Conservation (phyloP, 2,797 vertebrate genomes). For the Sebastes hubbsi region DNA sequence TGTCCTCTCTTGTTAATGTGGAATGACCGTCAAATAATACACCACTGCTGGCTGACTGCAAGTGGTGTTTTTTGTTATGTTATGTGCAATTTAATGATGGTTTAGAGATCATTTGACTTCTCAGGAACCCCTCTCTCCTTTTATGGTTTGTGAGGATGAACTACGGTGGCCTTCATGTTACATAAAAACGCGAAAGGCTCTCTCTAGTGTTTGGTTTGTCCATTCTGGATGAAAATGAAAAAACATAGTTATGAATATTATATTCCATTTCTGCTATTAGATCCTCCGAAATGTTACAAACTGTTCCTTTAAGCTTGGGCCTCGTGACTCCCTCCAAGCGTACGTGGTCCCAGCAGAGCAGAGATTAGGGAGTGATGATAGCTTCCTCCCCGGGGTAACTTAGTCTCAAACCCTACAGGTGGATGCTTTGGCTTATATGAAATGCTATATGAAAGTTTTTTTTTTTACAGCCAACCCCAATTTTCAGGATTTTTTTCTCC, state of each 20-base stretch:
- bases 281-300: too few species aligned
- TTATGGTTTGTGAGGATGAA: not conserved
- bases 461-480: not conserved
- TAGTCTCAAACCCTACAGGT: not conserved
- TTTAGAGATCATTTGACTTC: not conserved
- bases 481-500: not conserved
- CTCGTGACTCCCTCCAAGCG: not conserved
- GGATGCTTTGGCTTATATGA: not conserved
- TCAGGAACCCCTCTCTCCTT: not conserved
- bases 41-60: slow-evolving; percentile 1
- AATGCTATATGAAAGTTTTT: not conserved
- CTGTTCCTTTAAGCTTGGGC: not conserved
- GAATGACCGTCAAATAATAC: slow-evolving; percentile 7
- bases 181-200: too few species aligned
- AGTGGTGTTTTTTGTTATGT: not conserved
- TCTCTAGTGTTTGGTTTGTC: too few species aligned
- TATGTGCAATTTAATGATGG: not conserved
- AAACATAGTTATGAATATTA: too few species aligned
- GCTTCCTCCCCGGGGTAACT: not conserved
- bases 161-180: too few species aligned
- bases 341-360: not conserved
- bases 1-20: slow-evolving; percentile 31
- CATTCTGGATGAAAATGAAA: too few species aligned
- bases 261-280: too few species aligned
- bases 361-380: too few species aligned